Percentiles rank a stretch among this genome's conserved stretches.
phyloP scores from a whole-genome alignment of 2,797 vertebrate genomes.

The Arvicola amphibius region DNA sequence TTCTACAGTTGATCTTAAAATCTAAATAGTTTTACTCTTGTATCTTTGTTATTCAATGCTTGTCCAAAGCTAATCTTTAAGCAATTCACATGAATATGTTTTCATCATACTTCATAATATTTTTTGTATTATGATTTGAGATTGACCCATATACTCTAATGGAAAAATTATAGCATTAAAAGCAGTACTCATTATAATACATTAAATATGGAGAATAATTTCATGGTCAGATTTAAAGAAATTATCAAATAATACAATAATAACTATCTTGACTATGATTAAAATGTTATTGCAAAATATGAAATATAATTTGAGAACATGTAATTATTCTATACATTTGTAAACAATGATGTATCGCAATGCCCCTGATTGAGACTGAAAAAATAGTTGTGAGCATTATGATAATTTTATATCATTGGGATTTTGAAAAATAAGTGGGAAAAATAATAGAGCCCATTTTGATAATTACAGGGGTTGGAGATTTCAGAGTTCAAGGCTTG shows the following conservation, averaged over 20 bases:
- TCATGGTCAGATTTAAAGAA: background rate
- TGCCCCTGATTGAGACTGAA: slow-evolving; percentile 21
- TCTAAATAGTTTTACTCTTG: background rate
- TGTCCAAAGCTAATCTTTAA: slow-evolving; percentile 1
- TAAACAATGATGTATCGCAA: background rate
- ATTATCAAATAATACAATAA: background rate
- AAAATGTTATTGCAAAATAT: background rate
- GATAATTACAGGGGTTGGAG: slow-evolving; percentile 51
- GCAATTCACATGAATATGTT: background rate
- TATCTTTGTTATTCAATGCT: background rate
- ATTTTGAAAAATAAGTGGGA: background rate
- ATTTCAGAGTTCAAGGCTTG: background rate
- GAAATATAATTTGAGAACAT: slow-evolving; percentile 29
- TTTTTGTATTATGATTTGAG: background rate
- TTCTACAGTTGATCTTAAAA: background rate
- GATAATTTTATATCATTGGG: background rate
- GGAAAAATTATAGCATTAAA: slow-evolving; percentile 29
- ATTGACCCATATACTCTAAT: background rate
- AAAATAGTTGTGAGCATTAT: background rate
- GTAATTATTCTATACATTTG: slow-evolving; percentile 19
- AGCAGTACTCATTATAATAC: background rate
- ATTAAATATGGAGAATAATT: background rate
- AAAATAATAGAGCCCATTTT: slow-evolving; percentile 38
- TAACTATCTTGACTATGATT: background rate
- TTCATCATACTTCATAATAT: background rate